Evolutionary conservation across 2,888 invertebrate genomes (phyloP).

Genomic region (Prosopocoilus inquinatus): DNA sequence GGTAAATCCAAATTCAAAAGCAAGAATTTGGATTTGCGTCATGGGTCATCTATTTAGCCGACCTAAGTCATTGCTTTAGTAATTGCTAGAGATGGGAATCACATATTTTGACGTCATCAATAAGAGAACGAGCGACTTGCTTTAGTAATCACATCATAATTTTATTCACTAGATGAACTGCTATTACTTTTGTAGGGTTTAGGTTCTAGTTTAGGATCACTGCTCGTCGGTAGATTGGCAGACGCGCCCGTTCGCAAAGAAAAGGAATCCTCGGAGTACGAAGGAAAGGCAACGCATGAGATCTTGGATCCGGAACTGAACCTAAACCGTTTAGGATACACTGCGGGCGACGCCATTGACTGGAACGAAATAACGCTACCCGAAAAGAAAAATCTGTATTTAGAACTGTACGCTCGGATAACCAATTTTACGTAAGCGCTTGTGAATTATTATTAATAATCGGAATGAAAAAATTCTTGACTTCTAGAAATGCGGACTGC

Average conservation of each 20-base stretch:
- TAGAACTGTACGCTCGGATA: conserved; percentile 64
- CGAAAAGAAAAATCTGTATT: conserved; percentile 65
- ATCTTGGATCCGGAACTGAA: conserved; percentile 53
- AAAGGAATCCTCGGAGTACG: conserved; percentile 43
- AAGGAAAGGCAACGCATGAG: conserved; percentile 45
- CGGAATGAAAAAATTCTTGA: no score
- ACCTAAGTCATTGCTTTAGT: no score
- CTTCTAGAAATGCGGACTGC: conserved; percentile 65
- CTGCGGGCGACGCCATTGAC: conserved; percentile 57
- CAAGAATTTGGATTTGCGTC: no score
- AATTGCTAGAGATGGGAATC: no score
- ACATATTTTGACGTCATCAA: no score
- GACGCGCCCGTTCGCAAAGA: conserved; percentile 34
- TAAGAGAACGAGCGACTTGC: no score
- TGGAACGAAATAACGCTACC: conserved; percentile 64
- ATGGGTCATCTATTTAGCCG: no score
- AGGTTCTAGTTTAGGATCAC: conserved; percentile 32
- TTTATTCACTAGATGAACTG: no score
- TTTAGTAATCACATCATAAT: no score
- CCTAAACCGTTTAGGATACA: conserved; percentile 59
- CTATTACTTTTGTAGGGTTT: conserved; percentile 20
- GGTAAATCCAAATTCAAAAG: no score
- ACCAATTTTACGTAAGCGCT: conserved; percentile 63
- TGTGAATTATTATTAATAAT: conserved; percentile 2
- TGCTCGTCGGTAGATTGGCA: conserved; percentile 29